phyloP scores from a whole-genome alignment of 37 sponge, comb jelly and placozoan genomes.

The Cladorhizidae sp. region DNA sequence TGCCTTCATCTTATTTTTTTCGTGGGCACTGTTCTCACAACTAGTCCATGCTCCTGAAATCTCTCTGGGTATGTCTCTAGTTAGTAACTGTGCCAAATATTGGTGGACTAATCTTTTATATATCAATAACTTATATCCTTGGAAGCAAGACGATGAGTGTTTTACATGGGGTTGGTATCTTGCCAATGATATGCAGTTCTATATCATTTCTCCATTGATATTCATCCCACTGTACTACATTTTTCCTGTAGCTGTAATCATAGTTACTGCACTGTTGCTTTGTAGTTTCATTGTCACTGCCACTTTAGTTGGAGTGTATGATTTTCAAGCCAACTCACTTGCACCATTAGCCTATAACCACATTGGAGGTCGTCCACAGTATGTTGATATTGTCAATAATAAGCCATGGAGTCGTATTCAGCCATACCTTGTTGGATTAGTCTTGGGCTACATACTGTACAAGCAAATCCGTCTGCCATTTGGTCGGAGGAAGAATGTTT shows the following conservation, averaged over 20 bases:
- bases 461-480: slow-evolving; percentile 22
- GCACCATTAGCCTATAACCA: neutral
- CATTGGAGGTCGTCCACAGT: neutral
- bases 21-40: slow-evolving; percentile 38
- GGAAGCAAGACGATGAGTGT: slow-evolving; percentile 52
- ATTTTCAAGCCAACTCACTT: slow-evolving; percentile 36
- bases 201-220: slow-evolving; percentile 74
- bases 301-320: slow-evolving; percentile 47
- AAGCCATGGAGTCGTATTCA: slow-evolving; percentile 77
- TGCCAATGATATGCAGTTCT: slow-evolving; percentile 92
- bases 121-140: slow-evolving; percentile 90
- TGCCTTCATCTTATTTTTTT: slow-evolving; percentile 65
- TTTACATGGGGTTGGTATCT: slow-evolving; percentile 90
- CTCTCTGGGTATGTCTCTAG: neutral
- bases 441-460: slow-evolving; percentile 80
- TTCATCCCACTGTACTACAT: slow-evolving; percentile 63
- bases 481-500: neutral
- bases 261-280: slow-evolving; percentile 1
- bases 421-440: slow-evolving; percentile 83
- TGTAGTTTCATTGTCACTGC: slow-evolving; percentile 28
- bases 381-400: slow-evolving; percentile 24
- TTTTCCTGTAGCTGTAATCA: slow-evolving; percentile 44
- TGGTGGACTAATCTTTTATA: slow-evolving; percentile 94
- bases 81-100: slow-evolving; percentile 26
- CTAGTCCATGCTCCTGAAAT: neutral